phyloP scores from a whole-genome alignment of 2,797 vertebrate species.

The Peromyscus melanophrys region DNA sequence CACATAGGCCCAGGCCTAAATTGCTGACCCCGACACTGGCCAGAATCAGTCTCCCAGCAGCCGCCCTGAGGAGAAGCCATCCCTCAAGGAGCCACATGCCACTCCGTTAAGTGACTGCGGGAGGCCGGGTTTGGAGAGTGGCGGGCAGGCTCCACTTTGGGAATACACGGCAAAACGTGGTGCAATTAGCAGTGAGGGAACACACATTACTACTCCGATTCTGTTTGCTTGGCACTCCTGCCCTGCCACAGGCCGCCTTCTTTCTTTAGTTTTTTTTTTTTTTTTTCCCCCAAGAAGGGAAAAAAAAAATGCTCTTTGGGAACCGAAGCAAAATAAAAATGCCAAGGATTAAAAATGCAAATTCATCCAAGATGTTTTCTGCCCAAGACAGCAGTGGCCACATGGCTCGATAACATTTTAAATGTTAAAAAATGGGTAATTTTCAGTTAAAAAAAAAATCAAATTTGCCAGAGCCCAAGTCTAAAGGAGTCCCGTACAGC shows the following conservation, averaged over 20 bases:
- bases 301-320: constrained; percentile 77
- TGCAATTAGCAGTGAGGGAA: constrained; percentile 80
- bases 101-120: constrained; percentile 76
- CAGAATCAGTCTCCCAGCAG: not conserved
- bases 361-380: constrained; percentile 89
- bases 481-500: constrained; percentile 76
- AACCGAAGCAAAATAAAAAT: constrained; percentile 86
- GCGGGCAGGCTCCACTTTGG: constrained; percentile 66
- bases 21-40: not conserved
- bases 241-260: constrained; percentile 42
- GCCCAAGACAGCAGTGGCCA: constrained; percentile 86
- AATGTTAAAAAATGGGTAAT: constrained; percentile 87
- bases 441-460: constrained; percentile 81
- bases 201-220: constrained; percentile 76
- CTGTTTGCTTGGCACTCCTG: constrained; percentile 74
- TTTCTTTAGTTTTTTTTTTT: constrained; percentile 36
- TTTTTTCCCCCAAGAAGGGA: constrained; percentile 31
- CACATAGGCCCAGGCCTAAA: not conserved
- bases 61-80: not conserved
- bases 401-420: constrained; percentile 87
- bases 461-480: constrained; percentile 80
- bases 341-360: constrained; percentile 88
- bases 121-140: constrained; percentile 69
- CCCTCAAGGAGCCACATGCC: constrained; percentile 56
- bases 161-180: constrained; percentile 79